phyloP scores from a whole-genome alignment of 2,888 invertebrate genomes.

The Agapostemon virescens region DNA sequence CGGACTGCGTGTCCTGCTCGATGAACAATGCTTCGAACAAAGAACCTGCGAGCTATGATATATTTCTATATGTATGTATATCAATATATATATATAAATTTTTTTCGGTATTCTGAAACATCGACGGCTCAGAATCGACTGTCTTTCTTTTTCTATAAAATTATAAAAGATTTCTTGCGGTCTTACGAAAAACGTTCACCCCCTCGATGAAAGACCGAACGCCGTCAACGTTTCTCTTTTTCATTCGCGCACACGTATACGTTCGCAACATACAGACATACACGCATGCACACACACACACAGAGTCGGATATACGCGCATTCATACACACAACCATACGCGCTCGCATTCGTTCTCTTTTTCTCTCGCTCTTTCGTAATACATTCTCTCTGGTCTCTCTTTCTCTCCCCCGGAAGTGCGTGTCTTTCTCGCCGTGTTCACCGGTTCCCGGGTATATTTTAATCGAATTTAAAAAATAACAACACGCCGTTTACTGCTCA shows the following conservation, averaged over 20 bases:
- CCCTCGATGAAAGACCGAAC: constrained; percentile 22
- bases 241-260: not conserved
- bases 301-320: not conserved
- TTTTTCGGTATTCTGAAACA: constrained; percentile 24
- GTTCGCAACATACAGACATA: not conserved
- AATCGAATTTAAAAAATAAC: constrained; percentile 26
- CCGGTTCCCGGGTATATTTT: not conserved
- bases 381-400: not conserved
- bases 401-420: constrained; percentile 6
- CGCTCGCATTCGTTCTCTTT: not conserved
- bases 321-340: not conserved
- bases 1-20: not conserved
- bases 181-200: constrained; percentile 15
- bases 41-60: constrained; percentile 30
- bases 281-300: not conserved
- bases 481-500: constrained; percentile 34
- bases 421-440: not conserved
- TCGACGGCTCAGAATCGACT: constrained; percentile 38
- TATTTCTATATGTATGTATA: not conserved
- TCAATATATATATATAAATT: constrained; percentile 8
- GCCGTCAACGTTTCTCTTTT: constrained; percentile 3
- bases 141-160: constrained; percentile 53
- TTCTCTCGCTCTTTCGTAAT: not conserved
- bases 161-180: constrained; percentile 46
- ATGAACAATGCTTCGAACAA: constrained; percentile 22